phyloP scores from a whole-genome alignment of 2,797 vertebrate species.

The Acestrorhynchus altus region DNA sequence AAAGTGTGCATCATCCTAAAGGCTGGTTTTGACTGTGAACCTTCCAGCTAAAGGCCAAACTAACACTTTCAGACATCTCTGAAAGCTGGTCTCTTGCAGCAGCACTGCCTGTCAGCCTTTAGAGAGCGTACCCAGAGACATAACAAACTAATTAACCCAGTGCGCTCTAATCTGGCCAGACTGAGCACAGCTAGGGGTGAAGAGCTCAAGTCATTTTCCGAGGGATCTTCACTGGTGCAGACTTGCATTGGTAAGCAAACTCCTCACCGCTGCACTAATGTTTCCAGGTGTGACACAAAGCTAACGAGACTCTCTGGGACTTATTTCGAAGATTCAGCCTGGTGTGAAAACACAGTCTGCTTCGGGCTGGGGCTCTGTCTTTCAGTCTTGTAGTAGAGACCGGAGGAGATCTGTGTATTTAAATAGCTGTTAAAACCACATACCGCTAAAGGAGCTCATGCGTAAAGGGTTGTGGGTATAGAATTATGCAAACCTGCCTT shows the following conservation, averaged over 20 bases:
- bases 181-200: constrained; percentile 28
- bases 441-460: too few species aligned
- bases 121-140: background rate
- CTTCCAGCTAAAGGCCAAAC: constrained; percentile 20
- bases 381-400: constrained; percentile 11
- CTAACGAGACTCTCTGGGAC: constrained; percentile 61
- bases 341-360: constrained; percentile 57
- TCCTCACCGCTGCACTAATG: constrained; percentile 28
- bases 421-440: background rate
- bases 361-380: constrained; percentile 36
- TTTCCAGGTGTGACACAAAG: constrained; percentile 52
- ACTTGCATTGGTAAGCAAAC: constrained; percentile 14
- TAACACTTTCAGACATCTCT: background rate
- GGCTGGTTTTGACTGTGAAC: constrained; percentile 1
- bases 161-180: constrained; percentile 23
- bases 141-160: constrained; percentile 31
- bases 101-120: background rate
- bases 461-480: too few species aligned
- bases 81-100: constrained; percentile 10
- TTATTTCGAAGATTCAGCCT: constrained; percentile 53
- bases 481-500: too few species aligned
- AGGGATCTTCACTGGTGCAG: constrained; percentile 11
- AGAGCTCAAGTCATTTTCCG: constrained; percentile 6
- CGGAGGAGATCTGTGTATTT: constrained; percentile 7
- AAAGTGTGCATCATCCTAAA: background rate